Conservation (phyloP, 2,797 vertebrate species). For the Malurus leucopterus region DNA sequence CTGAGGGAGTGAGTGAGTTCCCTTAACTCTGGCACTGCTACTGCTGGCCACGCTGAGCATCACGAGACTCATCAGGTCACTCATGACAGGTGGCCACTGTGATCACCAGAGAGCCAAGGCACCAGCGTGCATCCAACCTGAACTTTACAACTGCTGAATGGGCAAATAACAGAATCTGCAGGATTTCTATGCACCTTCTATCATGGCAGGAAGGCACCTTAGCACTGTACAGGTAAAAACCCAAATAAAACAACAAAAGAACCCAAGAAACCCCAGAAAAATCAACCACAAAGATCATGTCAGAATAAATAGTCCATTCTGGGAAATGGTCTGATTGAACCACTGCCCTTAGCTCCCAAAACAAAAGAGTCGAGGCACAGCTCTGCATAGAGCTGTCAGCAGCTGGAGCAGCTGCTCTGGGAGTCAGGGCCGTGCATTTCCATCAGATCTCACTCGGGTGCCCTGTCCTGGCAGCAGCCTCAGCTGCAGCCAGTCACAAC, state of each 20-base stretch:
- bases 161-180: background rate
- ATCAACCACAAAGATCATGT: accelerated
- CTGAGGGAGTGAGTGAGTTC: background rate
- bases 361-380: background rate
- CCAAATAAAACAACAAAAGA: background rate
- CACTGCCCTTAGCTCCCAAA: background rate
- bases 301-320: background rate
- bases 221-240: background rate
- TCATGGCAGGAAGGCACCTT: background rate
- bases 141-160: background rate
- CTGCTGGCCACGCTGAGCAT: accelerated
- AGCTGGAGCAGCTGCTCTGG: background rate
- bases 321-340: background rate
- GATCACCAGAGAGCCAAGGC: background rate
- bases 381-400: background rate
- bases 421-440: background rate
- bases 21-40: background rate
- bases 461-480: background rate
- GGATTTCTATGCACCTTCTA: background rate
- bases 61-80: accelerated
- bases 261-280: background rate
- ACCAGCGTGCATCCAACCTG: background rate
- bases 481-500: background rate
- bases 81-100: accelerated
- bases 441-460: background rate